Evolutionary conservation across 2,888 invertebrate genomes (phyloP), one percentile per base, ranked within the genome.

Genomic region (Therioaphis trifolii): DNA sequence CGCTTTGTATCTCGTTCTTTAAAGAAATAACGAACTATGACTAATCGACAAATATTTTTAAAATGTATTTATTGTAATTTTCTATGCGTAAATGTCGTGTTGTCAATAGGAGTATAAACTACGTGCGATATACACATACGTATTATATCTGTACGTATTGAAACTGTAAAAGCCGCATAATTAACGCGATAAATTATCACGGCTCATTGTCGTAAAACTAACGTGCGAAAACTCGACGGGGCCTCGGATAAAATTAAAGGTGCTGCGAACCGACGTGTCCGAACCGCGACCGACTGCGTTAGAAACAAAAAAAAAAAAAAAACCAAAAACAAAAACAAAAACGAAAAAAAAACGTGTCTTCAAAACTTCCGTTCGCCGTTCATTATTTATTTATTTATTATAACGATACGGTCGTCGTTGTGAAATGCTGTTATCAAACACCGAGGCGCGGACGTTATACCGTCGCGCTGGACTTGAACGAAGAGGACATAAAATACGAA

Each of bases 21-120:
- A 46, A 82, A 61, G 18, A 63, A 61, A 82, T 82, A 61, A 61
- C 4, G 72, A 82, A 82, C 72, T 49, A 21, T 72, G 63, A 82
- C 80, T 35, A 61, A 80, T 72, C 18, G 24, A 29, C 58, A n/a
- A 63, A 69, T 18, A 29, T 79, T 79, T 76, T 1, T 49, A 40
- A 77, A 66, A 61, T 63, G 9, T 61, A 76, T 63, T 46, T 63
- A 58, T 18, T 18, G 18, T 76, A 4, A 76, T 52, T 78, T 55
- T 68, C 40, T 55, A 29, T 18, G 52, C 52, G 11, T 24, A 52
- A 9, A 68, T 52, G 35, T 40, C 18, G 29, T 9, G 35, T 49
- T 46, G 46, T 61, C 61, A 76, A 49, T 49, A 66, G 49, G 15
- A 49, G 14, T n/a, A 29, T 14, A 76, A 61, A 35, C 35, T 35